Percentiles rank a stretch among this genome's conserved stretches.
Evolutionary conservation across 2,888 invertebrate species (phyloP).

Genomic region (Ochropleura plecta): DNA sequence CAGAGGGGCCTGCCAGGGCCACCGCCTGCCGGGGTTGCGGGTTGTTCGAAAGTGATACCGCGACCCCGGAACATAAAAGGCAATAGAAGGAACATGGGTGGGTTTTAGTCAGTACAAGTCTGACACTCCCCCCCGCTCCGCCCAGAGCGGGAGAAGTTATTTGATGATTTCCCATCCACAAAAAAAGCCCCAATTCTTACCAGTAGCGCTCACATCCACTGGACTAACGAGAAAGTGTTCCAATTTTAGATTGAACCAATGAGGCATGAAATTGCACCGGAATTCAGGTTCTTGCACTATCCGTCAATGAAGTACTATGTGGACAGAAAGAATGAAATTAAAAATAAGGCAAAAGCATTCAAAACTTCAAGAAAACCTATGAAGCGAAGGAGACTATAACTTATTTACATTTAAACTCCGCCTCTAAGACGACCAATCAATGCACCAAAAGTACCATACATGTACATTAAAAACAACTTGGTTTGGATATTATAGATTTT

Average conservation of each 20-base stretch:
- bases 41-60: too few species aligned
- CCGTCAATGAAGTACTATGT: slow-evolving; percentile 60
- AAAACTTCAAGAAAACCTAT: slow-evolving; percentile 15
- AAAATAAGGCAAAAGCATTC: not conserved
- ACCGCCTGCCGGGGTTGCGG: too few species aligned
- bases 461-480: not conserved
- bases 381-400: slow-evolving; percentile 14
- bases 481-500: not conserved
- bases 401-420: not conserved
- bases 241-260: slow-evolving; percentile 58
- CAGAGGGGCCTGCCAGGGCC: too few species aligned
- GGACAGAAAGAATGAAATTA: slow-evolving; percentile 17
- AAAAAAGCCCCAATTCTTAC: not conserved
- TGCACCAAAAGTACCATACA: not conserved
- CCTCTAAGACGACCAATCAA: too few species aligned
- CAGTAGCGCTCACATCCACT: not conserved
- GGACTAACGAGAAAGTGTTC: not conserved
- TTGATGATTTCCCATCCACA: too few species aligned
- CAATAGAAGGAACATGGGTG: too few species aligned
- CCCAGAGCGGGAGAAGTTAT: too few species aligned
- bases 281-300: slow-evolving; percentile 76
- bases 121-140: too few species aligned
- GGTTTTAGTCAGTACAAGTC: too few species aligned
- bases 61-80: too few species aligned
- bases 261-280: slow-evolving; percentile 65